Evolutionary conservation across 1,140 invertebrate genomes (phyloP).

Genomic region (Myzus persicae): DNA sequence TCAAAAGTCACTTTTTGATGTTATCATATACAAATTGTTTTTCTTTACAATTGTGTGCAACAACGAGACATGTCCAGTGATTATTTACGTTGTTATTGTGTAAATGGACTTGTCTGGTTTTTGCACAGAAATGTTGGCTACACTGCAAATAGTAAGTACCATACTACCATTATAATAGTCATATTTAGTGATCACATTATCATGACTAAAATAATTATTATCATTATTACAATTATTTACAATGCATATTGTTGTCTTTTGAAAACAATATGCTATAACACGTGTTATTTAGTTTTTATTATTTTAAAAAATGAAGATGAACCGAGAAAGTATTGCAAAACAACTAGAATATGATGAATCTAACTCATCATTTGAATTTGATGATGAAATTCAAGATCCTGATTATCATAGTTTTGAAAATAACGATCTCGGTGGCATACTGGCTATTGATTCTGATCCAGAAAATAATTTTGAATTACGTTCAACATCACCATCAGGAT

Average conservation of each 20-base stretch:
- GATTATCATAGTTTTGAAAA: conserved; percentile 23
- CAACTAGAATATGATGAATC: conserved; percentile 27
- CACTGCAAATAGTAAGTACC: background rate
- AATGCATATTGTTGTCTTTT: background rate
- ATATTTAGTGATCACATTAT: background rate
- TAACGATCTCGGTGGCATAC: conserved; percentile 22
- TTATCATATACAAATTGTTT: background rate
- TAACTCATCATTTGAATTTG: background rate
- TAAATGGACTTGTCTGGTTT: background rate
- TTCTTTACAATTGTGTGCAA: too few relatives aligned
- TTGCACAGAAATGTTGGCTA: background rate
- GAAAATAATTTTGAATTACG: background rate
- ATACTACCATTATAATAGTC: background rate
- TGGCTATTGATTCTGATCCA: conserved; percentile 19
- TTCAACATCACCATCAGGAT: too few relatives aligned
- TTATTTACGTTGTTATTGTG: background rate
- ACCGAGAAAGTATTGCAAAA: background rate
- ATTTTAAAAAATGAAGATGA: conserved; percentile 26
- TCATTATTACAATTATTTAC: background rate
- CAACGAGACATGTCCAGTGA: too few relatives aligned
- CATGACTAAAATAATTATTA: background rate
- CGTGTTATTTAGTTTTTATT: conserved; percentile 41
- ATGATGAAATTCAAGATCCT: conserved; percentile 30
- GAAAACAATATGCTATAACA: background rate
- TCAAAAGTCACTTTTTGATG: background rate